A percentile compares a stretch with the other conserved stretches of the same genome.
phyloP scores from a whole-genome alignment of 2,113 vertebrate genomes.

The Mugil cephalus region DNA sequence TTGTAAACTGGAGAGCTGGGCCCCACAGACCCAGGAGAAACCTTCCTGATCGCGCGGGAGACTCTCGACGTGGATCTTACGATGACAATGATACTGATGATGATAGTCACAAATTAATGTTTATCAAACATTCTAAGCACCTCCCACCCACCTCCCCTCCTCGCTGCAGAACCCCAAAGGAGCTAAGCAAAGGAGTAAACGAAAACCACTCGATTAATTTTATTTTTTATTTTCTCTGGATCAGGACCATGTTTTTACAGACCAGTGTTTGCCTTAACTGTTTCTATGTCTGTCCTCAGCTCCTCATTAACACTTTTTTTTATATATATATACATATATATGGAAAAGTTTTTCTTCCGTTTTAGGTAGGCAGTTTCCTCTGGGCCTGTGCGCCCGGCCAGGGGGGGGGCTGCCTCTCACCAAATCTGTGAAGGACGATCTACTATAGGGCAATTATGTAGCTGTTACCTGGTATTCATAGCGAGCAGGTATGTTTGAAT shows the following conservation, averaged over 20 bases:
- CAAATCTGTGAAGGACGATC: slow-evolving; percentile 88
- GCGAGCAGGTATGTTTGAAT: slow-evolving; percentile 80
- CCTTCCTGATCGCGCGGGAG: slow-evolving; percentile 88
- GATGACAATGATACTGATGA: slow-evolving; percentile 67
- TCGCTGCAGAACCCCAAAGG: slow-evolving; percentile 60
- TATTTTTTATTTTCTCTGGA: slow-evolving; percentile 70
- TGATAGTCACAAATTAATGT: slow-evolving; percentile 79
- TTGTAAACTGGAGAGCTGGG: slow-evolving; percentile 96
- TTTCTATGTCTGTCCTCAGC: slow-evolving; percentile 83
- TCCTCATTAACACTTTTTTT: slow-evolving; percentile 83
- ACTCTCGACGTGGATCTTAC: slow-evolving; percentile 72
- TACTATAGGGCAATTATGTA: slow-evolving; percentile 82
- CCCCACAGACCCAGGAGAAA: slow-evolving; percentile 88
- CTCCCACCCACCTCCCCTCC: slow-evolving; percentile 61
- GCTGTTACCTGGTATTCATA: slow-evolving; percentile 84
- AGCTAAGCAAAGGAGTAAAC: slow-evolving; percentile 75
- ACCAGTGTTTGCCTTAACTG: slow-evolving; percentile 82
- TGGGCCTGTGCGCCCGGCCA: slow-evolving; percentile 47
- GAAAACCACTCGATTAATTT: slow-evolving; percentile 79
- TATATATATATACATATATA: slow-evolving; percentile 45
- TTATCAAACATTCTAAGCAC: slow-evolving; percentile 78
- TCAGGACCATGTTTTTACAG: slow-evolving; percentile 80
- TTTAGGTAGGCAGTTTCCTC: slow-evolving; percentile 67
- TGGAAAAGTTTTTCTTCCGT: slow-evolving; percentile 70
- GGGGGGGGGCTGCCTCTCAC: slow-evolving; percentile 66